Percentiles rank a stretch among this genome's conserved stretches.
phyloP scores from a whole-genome alignment of 2,113 vertebrate species.

The Bufo gargarizans region DNA sequence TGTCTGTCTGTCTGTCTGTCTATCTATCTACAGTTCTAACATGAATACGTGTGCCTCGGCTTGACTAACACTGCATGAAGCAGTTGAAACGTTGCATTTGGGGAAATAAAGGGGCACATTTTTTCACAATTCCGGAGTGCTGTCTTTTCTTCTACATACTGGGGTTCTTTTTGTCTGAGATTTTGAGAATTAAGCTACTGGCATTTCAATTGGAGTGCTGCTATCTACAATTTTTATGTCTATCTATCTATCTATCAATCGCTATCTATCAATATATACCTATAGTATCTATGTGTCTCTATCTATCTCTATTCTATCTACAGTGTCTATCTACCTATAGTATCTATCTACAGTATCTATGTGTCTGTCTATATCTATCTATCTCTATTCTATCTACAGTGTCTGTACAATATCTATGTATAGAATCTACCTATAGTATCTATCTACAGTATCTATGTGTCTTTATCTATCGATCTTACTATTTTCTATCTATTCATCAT shows the following conservation, averaged over 20 bases:
- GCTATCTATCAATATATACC: neutral
- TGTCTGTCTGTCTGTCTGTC: neutral
- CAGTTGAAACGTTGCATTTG: too few relatives aligned
- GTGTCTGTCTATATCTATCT: neutral
- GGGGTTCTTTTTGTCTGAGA: too few relatives aligned
- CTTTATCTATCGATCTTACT: neutral
- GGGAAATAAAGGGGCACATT: too few relatives aligned
- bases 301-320: too few relatives aligned
- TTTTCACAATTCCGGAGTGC: too few relatives aligned
- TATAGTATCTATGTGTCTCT: too few relatives aligned
- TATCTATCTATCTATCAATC: conserved; percentile 3
- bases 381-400: neutral
- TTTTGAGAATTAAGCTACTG: too few relatives aligned
- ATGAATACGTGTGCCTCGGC: neutral
- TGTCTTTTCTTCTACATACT: too few relatives aligned
- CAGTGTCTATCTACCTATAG: neutral
- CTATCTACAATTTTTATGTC: neutral
- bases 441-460: neutral
- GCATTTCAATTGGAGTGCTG: too few relatives aligned
- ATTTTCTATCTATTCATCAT: neutral
- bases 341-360: too few relatives aligned
- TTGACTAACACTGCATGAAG: too few relatives aligned
- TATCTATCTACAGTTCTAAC: neutral
- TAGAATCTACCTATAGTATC: neutral
- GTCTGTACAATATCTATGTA: neutral